Base-by-base conservation (phyloP, 2,888 invertebrate species). In the Platynereis dumerilii region DNA sequence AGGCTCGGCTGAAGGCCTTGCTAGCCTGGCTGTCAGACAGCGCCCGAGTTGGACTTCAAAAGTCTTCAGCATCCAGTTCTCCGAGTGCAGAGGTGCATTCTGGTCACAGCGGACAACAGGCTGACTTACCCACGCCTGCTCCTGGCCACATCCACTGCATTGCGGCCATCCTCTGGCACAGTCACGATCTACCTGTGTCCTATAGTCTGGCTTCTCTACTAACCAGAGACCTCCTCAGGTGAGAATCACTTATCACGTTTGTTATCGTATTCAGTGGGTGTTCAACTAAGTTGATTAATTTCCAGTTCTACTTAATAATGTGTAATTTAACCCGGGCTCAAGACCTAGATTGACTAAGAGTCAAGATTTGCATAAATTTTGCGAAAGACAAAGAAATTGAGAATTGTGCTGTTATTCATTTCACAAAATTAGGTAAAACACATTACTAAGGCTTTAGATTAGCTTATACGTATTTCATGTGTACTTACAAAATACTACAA, bases 81-180 rank as follows among this genome's bases (percentile, higher is more conserved):
- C 39, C 58, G 1, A 26, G 53, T 26, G 57, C 29, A 1, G 44
- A 59, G 20, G 34, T 34, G 12, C 12, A 34, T 12, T 48, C 44
- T 17, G 58, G 28, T 17, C 56, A 58, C 22, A 52, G 53, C 26
- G 55, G 44, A 39, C 60, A 58, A 45, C 55, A 55, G 39, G 54
- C 62, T 20, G 66, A 63, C 54, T 68, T 80, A 26, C 76, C 78
- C n/a, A 73, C 74, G 52, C 81, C 82, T 1, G 78, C 82, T 15
- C 75, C 80, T 2, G 73, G 77, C 20, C 81, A 83, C 70, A 77
- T 85, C 10, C 92, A 93, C 75, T 92, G 92, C 68, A 89, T 92
- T 54, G 91, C 94, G 2, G 90, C 92, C 45, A 91, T 94, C 55
- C 84, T 92, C 68, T 92, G 92, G 92, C 88, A 89, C 61, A 79